Conservation (phyloP, 2,797 vertebrate genomes). For the Fundulus diaphanus region DNA sequence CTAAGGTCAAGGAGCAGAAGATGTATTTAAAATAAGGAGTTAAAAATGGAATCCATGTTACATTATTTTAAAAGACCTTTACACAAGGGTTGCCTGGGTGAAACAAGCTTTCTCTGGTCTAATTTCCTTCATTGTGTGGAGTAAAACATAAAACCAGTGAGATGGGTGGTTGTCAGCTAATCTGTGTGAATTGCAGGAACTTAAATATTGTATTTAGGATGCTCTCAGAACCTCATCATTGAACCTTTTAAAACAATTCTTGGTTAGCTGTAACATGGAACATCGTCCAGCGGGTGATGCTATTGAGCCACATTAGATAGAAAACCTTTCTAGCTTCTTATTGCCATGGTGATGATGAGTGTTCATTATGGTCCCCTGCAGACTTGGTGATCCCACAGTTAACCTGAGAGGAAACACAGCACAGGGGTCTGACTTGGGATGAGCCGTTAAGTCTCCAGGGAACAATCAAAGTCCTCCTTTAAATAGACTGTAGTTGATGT, state of each 20-base stretch:
- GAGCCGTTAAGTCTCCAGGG: slow-evolving; percentile 22
- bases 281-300: slow-evolving; percentile 59
- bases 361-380: slow-evolving; percentile 24
- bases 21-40: too few relatives aligned
- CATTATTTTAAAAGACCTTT: too few relatives aligned
- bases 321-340: not conserved
- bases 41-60: too few relatives aligned
- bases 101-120: too few relatives aligned
- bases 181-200: not conserved
- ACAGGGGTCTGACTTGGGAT: slow-evolving; percentile 7
- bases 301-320: slow-evolving; percentile 24
- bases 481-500: slow-evolving; percentile 41
- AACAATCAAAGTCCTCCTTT: slow-evolving; percentile 32
- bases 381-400: slow-evolving; percentile 19
- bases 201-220: not conserved
- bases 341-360: slow-evolving; percentile 32
- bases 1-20: too few relatives aligned
- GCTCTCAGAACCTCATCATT: not conserved
- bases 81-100: too few relatives aligned
- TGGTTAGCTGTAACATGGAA: not conserved
- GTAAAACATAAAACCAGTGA: not conserved
- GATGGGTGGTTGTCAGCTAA: not conserved
- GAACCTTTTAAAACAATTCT: not conserved
- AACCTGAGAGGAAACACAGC: slow-evolving; percentile 34
- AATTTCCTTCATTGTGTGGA: too few relatives aligned